phyloP scores from a whole-genome alignment of 2,113 vertebrate species.

The Brienomyrus longianalis region DNA sequence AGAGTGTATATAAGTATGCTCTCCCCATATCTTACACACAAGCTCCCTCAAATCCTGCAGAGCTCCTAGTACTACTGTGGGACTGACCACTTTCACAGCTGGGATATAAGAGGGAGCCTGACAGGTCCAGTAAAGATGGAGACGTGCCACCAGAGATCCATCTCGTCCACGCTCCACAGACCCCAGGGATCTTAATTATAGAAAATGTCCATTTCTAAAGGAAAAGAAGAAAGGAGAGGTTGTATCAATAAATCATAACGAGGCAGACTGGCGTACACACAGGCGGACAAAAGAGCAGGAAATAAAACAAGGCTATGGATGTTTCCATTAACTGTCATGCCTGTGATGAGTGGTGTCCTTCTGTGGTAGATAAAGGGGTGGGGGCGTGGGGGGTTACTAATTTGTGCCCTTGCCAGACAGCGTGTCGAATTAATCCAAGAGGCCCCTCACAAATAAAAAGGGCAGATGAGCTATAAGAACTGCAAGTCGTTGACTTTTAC shows the following conservation, averaged over 20 bases:
- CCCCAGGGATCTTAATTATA: slow-evolving; percentile 40
- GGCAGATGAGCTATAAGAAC: neutral
- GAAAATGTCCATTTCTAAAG: slow-evolving; percentile 34
- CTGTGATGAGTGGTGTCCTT: slow-evolving; percentile 50
- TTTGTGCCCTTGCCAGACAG: slow-evolving; percentile 46
- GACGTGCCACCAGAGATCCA: slow-evolving; percentile 69
- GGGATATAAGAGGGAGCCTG: slow-evolving; percentile 63
- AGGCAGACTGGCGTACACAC: slow-evolving; percentile 32
- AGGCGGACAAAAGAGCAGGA: neutral
- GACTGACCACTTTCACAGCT: slow-evolving; percentile 38
- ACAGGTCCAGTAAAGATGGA: slow-evolving; percentile 60
- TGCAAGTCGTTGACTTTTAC: slow-evolving; percentile 1
- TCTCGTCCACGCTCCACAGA: slow-evolving; percentile 57
- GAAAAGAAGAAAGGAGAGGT: slow-evolving; percentile 27
- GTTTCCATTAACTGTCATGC: slow-evolving; percentile 54
- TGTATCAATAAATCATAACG: slow-evolving; percentile 50
- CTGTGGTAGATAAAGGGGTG: slow-evolving; percentile 47
- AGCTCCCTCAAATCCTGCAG: neutral
- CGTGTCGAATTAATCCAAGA: slow-evolving; percentile 48
- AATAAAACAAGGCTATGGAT: slow-evolving; percentile 40
- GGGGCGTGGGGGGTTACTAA: slow-evolving; percentile 52
- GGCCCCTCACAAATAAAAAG: neutral
- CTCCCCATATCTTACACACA: neutral
- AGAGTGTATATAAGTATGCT: neutral
- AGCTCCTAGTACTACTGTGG: neutral